These are phyloP conservation scores for Euphysa ruthae DNA, from an alignment of 30 jellyfish, hydroid and myxozoan genomes.

Conservation along the genomic window DNA sequence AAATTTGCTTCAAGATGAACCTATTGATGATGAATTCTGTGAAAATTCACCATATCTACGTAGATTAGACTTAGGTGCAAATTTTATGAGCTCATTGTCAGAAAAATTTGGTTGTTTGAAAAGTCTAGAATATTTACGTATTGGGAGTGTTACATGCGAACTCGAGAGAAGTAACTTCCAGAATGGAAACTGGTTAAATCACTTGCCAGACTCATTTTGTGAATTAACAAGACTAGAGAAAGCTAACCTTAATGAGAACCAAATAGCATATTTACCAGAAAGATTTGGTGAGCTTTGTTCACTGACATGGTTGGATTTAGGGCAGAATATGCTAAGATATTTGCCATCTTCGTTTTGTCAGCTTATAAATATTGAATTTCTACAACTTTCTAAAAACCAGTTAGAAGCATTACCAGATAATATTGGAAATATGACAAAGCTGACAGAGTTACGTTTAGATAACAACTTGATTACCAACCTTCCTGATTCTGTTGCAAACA, in stretches of 20 bases:
- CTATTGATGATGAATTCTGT: constrained; percentile 52
- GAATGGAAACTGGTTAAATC: constrained; percentile 77
- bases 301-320: constrained; percentile 72
- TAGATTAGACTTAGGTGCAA: constrained; percentile 51
- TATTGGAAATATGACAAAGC: constrained; percentile 44
- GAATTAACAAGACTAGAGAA: constrained; percentile 28
- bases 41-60: constrained; percentile 6
- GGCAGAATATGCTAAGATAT: constrained; percentile 60
- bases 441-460: constrained; percentile 62
- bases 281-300: constrained; percentile 43
- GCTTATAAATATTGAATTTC: constrained; percentile 27
- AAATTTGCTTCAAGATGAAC: constrained; percentile 36
- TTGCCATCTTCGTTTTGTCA: constrained; percentile 71
- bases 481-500: constrained; percentile 46
- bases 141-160: constrained; percentile 77
- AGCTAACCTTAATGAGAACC: constrained; percentile 71
- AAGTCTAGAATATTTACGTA: constrained; percentile 35
- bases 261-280: constrained; percentile 42
- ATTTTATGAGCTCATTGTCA: constrained; percentile 53
- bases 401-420: constrained; percentile 43
- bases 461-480: constrained; percentile 30
- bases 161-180: constrained; percentile 82
- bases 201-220: constrained; percentile 57
- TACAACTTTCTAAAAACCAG: constrained; percentile 75
- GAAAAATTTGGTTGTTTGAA: constrained; percentile 47